These are phyloP conservation scores for Corella eumyota DNA, from an alignment of 23 tunicate genomes.

Conservation along the genomic window DNA sequence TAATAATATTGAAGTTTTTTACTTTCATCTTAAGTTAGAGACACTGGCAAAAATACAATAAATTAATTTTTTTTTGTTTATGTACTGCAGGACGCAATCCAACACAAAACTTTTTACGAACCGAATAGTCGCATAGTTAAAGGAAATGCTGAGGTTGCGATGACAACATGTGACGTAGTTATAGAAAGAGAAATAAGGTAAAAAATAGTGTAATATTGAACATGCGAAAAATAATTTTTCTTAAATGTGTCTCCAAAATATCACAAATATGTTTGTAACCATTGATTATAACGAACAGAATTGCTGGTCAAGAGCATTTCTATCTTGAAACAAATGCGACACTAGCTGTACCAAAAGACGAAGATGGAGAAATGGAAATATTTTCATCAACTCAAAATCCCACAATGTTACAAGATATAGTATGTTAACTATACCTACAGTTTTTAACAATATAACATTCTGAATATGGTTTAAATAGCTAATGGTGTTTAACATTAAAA, in stretches of 20 bases:
- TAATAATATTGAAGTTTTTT: too few species aligned
- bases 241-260: too few species aligned
- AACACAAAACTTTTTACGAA: conserved; percentile 39
- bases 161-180: conserved; percentile 49
- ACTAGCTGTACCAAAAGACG: conserved; percentile 62
- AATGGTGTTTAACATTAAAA: too few species aligned
- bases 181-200: conserved; percentile 54
- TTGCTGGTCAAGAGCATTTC: conserved; percentile 88
- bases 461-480: too few species aligned
- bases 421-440: too few species aligned
- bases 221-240: too few species aligned
- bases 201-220: too few species aligned
- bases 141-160: conserved; percentile 49
- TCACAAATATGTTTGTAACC: too few species aligned
- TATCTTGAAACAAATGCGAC: conserved; percentile 85
- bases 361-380: conserved; percentile 74
- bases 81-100: conserved; percentile 61
- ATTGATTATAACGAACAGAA: conserved; percentile 6
- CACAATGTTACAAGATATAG: conserved; percentile 36
- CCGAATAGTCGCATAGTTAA: conserved; percentile 5
- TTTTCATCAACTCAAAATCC: conserved; percentile 63
- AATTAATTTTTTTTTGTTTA: too few species aligned
- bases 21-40: too few species aligned
- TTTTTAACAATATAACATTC: too few species aligned
- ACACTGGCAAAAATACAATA: too few species aligned